These are phyloP conservation scores for Hypsopygia costalis DNA, from an alignment of 2,888 invertebrate genomes.

Conservation along the genomic window DNA sequence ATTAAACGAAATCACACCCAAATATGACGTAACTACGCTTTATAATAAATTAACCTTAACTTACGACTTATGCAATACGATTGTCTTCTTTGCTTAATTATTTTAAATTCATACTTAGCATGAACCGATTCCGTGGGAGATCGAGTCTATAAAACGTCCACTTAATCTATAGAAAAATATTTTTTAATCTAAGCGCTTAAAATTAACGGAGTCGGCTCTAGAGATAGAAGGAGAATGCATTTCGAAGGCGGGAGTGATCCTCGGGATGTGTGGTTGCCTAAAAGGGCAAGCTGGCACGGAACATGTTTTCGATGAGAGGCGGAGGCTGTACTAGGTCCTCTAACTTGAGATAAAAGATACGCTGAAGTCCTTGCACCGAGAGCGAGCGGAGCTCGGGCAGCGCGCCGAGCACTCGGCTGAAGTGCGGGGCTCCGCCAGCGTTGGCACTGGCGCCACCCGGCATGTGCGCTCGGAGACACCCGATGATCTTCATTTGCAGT, in stretches of 20 bases:
- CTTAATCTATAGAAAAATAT: constrained; percentile 74
- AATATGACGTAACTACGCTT: constrained; percentile 50
- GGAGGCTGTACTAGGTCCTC: constrained; percentile 96
- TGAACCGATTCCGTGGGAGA: constrained; percentile 74
- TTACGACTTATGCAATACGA: constrained; percentile 53
- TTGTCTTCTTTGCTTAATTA: constrained; percentile 50
- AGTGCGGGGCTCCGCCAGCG: constrained; percentile 94
- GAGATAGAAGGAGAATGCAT: constrained; percentile 51
- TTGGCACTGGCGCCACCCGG: constrained; percentile 94
- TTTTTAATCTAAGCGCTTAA: constrained; percentile 71
- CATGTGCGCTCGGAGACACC: constrained; percentile 96
- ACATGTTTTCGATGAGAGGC: constrained; percentile 96
- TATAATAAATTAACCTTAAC: constrained; percentile 74
- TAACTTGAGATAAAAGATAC: constrained; percentile 96
- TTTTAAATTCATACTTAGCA: constrained; percentile 48
- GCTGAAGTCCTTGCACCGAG: constrained; percentile 95
- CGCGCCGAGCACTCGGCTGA: constrained; percentile 95
- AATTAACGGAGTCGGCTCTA: constrained; percentile 75
- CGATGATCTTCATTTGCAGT: constrained; percentile 97
- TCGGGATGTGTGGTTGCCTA: constrained; percentile 70
- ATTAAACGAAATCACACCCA: constrained; percentile 74
- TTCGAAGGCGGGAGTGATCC: constrained; percentile 72
- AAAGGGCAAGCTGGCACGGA: constrained; percentile 96
- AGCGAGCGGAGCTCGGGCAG: constrained; percentile 95
- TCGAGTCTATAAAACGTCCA: constrained; percentile 67